A percentile compares a stretch with the other conserved stretches of the same genome.
These are phyloP conservation scores for Grantiella picta DNA, from an alignment of 2,113 vertebrate genomes.

Conservation along the genomic window DNA sequence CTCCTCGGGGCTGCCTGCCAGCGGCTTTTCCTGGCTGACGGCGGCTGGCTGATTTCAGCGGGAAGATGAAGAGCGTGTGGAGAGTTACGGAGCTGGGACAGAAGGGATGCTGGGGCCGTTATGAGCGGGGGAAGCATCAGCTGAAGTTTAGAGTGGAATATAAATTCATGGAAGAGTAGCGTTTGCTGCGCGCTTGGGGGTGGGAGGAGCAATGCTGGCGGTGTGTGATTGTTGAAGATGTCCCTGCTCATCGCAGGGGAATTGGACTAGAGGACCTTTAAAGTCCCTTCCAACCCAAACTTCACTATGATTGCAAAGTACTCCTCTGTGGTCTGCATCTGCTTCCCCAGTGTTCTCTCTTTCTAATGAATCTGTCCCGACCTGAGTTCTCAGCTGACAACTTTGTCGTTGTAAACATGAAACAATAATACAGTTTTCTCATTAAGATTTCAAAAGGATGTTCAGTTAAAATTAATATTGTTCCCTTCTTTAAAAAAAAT, in stretches of 20 bases:
- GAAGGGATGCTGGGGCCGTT: fast-evolving
- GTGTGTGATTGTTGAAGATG: not conserved
- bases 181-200: fast-evolving
- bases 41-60: fast-evolving
- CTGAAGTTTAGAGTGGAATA: not conserved
- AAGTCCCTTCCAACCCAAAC: not conserved
- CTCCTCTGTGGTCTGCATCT: too few species aligned
- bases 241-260: too few species aligned
- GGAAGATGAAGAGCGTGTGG: fast-evolving
- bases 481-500: fast-evolving
- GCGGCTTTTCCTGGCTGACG: fast-evolving
- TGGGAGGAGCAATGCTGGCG: fast-evolving
- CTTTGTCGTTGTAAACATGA: not conserved
- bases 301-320: not conserved
- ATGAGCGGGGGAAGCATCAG: fast-evolving
- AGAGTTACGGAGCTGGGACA: fast-evolving
- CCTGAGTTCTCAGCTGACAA: not conserved
- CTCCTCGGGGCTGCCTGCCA: fast-evolving
- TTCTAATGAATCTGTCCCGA: not conserved
- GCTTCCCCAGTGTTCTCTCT: fast-evolving
- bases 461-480: not conserved
- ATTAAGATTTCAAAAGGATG: not conserved
- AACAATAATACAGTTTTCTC: not conserved
- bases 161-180: not conserved
- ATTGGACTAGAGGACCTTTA: not conserved